These are phyloP conservation scores for Leptonema lineaticorne DNA, from an alignment of 1,140 invertebrate species.

Conservation along the genomic window DNA sequence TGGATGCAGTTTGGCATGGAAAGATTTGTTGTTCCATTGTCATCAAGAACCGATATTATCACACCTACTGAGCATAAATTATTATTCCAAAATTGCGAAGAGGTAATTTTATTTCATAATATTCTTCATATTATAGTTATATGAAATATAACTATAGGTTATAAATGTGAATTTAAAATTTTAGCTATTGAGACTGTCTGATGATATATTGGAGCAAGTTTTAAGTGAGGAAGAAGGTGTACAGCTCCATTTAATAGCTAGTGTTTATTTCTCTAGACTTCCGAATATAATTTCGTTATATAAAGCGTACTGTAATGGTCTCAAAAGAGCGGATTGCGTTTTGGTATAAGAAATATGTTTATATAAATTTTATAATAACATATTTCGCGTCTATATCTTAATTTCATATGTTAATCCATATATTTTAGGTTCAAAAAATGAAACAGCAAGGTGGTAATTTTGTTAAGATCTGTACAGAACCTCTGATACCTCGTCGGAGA, in stretches of 20 bases:
- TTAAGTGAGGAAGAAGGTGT: constrained; percentile 71
- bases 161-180: too few species aligned
- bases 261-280: constrained; percentile 71
- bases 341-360: too few species aligned
- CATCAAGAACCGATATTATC: constrained; percentile 72
- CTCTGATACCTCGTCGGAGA: constrained; percentile 71
- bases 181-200: constrained; percentile 70
- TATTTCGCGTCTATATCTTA: background rate
- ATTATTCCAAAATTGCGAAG: constrained; percentile 81
- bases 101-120: constrained; percentile 52
- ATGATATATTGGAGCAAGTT: constrained; percentile 76
- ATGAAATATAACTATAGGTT: too few species aligned
- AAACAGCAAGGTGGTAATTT: constrained; percentile 64
- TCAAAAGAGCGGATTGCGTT: constrained; percentile 79
- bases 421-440: constrained; percentile 58
- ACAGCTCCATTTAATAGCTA: constrained; percentile 64
- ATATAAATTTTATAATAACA: background rate
- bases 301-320: constrained; percentile 76
- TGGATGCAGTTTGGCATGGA: constrained; percentile 73
- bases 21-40: constrained; percentile 69
- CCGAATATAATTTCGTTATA: constrained; percentile 71
- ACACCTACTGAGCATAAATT: constrained; percentile 71
- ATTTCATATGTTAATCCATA: background rate
- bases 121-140: background rate
- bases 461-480: constrained; percentile 71